Evolutionary conservation across 2,113 vertebrate genomes (phyloP), one percentile per base, ranked within the genome.

Genomic region (Cyprinodon tularosa): DNA sequence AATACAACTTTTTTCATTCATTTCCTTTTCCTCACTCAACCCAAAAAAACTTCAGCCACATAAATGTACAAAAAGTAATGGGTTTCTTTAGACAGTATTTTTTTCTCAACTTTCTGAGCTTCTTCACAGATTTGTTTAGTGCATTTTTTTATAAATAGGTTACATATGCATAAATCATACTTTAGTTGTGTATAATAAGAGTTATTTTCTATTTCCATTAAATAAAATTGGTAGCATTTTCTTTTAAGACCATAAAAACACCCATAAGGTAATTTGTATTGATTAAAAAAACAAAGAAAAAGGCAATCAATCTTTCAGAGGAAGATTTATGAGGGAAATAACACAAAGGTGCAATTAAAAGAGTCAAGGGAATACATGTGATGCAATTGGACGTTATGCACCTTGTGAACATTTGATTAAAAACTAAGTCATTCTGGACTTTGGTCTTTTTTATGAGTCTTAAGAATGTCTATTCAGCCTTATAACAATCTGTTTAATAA

Each of bases 221-320:
- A 86, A 71, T 66, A 89, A 83, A 81, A 65, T 83, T 68, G 38
- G 74, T 14, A 17, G 74, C 77, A 74, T 71, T 61, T 71, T 59
- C 17, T 57, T 40, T 9, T 7, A 3, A 73, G 47, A 63, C 67
- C 62, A 15, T 42, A 62, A 14, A 57, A 50, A 78, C 68, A 80
- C 76, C 68, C 68, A 84, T 78, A 36, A 69, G 68, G 66, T 47
- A 44, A 64, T 67, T 62, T 61, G 10, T 12, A 81, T 59, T 7
- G 12, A 63, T 2, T 0, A 2, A 14, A 65, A 40, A 62, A 80
- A 66, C 29, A 29, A 29, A 29, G 29, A 50, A 66, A 59, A 20
- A 62, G 29, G 48, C 42, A 36, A 48, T 22, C 42, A 69, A 70
- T 48, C 29, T 29, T 29, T 29, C 64, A 68, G 68, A 67, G 15